Evolutionary conservation across 2,797 vertebrate genomes (phyloP), one percentile per base, ranked within the genome.

Genomic region (Gymnopithys bicolor): DNA sequence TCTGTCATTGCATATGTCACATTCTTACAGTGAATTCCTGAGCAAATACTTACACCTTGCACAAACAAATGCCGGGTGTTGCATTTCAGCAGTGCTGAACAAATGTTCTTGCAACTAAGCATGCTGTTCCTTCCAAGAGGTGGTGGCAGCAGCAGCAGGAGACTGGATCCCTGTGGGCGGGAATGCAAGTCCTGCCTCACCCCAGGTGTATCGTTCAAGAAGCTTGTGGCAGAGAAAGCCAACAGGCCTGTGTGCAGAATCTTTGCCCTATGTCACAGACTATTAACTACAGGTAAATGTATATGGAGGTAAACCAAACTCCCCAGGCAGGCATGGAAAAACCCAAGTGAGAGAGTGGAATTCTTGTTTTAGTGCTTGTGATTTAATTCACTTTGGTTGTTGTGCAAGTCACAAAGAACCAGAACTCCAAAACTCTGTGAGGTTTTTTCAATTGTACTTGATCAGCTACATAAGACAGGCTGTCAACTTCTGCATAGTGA

Each of bases 21-120:
- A 51, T 98, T 98, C 97, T 97, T 97, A 98, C 90, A 43, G 96
- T 95, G 96, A 97, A 98, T 96, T 93, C 81, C 95, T 94, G 96
- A 92, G 96, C 92, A 97, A 96, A 97, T 84, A 93, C 85, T 92
- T 96, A 97, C 97, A 97, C 97, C 97, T 96, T 98, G 81, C 78
- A 90, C 97, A 98, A 98, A 98, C 97, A 98, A 82, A 94, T 14
- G 52, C 77, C 25, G 67, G 94, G 94, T 84, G 52, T 4, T 87
- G 76, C 73, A 30, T 95, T 93, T 96, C 88, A 96, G 46, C 35
- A 49, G 89, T n/a, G 53, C 53, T 80, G 69, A 76, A 75, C 91
- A 90, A 92, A 82, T 91, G 77, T 89, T 97, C 67, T 64, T 43
- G 67, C 84, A 70, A 28, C 37, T 37, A 86, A 96, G 89, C 46